A percentile compares a stretch with the other conserved stretches of the same genome.
Conservation (phyloP, 2,113 vertebrate genomes). For the Mus musculus region GRCm39 chr17:56818501-56819000, state of each 20-base stretch:
- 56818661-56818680: slow-evolving; percentile 82
- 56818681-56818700: slow-evolving; percentile 57
- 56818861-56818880: not conserved
- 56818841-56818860: not conserved
- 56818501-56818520: slow-evolving; percentile 60
- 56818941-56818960: not conserved
- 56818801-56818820: not conserved
- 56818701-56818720: slow-evolving; percentile 54
- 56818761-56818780: not conserved
- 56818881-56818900: slow-evolving; percentile 71
- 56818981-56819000: not conserved
- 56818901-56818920: slow-evolving; percentile 73
- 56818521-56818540: slow-evolving; percentile 82
- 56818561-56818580: slow-evolving; percentile 86
- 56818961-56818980: not conserved
- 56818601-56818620: slow-evolving; percentile 89
- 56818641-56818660: slow-evolving; percentile 72
- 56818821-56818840: not conserved
- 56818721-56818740: not conserved
- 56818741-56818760: accelerated
- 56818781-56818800: accelerated
- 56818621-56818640: slow-evolving; percentile 77
- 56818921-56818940: slow-evolving; percentile 44
- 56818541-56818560: slow-evolving; percentile 88
- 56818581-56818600: slow-evolving; percentile 88